Percentiles rank a stretch among this genome's conserved stretches.
These are phyloP conservation scores for Lasiurus borealis DNA, from an alignment of 2,113 vertebrate genomes.

Conservation along the genomic window DNA sequence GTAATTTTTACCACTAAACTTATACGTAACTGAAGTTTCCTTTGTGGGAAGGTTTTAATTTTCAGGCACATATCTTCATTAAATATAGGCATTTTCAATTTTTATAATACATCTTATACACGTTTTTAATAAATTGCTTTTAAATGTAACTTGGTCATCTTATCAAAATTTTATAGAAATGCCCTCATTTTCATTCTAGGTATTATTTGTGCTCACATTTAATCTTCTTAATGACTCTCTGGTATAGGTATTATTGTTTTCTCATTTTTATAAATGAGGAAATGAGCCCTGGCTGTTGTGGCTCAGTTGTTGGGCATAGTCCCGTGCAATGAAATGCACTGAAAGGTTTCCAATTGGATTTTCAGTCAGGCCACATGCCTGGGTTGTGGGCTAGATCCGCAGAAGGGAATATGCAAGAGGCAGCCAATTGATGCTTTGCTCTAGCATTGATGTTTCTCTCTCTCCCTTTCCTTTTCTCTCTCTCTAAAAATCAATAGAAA, in stretches of 20 bases:
- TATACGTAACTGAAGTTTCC: background rate
- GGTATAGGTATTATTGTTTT: background rate
- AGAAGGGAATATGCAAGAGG: too few relatives aligned
- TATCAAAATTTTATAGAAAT: conserved; percentile 20
- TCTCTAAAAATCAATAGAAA: too few relatives aligned
- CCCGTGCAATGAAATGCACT: too few relatives aligned
- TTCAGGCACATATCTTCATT: background rate
- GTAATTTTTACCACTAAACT: background rate
- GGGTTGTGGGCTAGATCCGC: too few relatives aligned
- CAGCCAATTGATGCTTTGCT: too few relatives aligned
- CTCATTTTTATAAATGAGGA: background rate
- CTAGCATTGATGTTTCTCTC: too few relatives aligned
- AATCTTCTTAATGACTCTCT: background rate
- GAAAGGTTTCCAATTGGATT: too few relatives aligned
- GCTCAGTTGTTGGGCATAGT: too few relatives aligned
- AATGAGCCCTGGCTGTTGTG: background rate
- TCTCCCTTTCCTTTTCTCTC: too few relatives aligned
- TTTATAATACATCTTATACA: background rate
- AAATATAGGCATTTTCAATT: background rate
- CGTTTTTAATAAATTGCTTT: conserved; percentile 13
- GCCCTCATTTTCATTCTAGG: background rate
- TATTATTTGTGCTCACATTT: conserved; percentile 6
- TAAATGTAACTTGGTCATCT: background rate
- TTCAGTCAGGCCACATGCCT: too few relatives aligned
- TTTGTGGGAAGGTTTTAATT: background rate